A percentile compares a stretch with the other conserved stretches of the same genome.
phyloP scores from a whole-genome alignment of 2,888 invertebrate species.

The Bugulina stolonifera region DNA sequence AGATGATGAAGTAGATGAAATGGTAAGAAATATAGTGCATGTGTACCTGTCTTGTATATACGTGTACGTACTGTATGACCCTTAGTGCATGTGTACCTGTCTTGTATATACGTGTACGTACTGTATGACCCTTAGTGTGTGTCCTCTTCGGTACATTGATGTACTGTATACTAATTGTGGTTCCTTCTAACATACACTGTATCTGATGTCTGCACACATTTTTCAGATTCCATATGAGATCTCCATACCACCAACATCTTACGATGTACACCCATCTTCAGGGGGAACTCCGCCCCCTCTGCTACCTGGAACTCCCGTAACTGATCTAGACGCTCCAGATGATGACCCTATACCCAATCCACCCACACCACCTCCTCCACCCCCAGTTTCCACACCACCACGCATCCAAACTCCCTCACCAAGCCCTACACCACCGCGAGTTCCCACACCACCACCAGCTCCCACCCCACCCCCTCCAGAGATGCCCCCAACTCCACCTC shows the following conservation, averaged over 20 bases:
- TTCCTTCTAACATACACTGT: too few species aligned
- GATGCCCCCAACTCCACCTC: not conserved
- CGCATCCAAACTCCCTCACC: not conserved
- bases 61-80: too few species aligned
- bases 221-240: too few species aligned
- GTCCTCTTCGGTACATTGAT: too few species aligned
- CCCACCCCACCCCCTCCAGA: not conserved
- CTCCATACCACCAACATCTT: not conserved
- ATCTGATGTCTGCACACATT: too few species aligned
- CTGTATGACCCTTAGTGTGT: too few species aligned
- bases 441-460: not conserved
- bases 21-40: too few species aligned
- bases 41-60: too few species aligned
- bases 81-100: too few species aligned
- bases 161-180: too few species aligned
- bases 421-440: not conserved
- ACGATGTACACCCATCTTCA: not conserved
- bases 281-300: not conserved
- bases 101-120: too few species aligned
- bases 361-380: not conserved
- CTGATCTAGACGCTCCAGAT: not conserved
- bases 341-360: not conserved
- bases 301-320: conserved; percentile 5
- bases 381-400: not conserved
- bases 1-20: not conserved